Evolutionary conservation across 2,888 invertebrate species (phyloP).

Genomic region (Orchesella flavescens): DNA sequence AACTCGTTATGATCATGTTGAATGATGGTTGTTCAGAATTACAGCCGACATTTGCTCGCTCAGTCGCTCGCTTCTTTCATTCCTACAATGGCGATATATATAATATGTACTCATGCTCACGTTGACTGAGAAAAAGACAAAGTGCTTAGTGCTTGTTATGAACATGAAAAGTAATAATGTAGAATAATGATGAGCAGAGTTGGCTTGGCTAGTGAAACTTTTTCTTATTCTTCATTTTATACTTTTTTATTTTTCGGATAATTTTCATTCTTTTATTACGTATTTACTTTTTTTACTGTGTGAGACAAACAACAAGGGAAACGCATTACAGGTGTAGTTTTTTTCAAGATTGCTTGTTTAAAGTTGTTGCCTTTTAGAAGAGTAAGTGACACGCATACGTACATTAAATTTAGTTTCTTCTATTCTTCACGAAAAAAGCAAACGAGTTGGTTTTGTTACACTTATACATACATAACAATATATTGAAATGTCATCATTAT

Average conservation of each 20-base stretch:
- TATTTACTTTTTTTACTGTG: too few species aligned
- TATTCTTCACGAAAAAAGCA: not conserved
- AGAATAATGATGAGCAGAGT: too few species aligned
- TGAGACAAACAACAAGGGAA: slow-evolving; percentile 27
- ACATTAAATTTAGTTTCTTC: too few species aligned
- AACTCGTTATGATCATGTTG: slow-evolving; percentile 63
- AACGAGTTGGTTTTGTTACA: slow-evolving; percentile 24
- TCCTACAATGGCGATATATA: slow-evolving; percentile 36
- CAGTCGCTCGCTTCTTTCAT: slow-evolving; percentile 28
- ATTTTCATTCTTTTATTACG: too few species aligned
- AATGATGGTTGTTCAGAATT: slow-evolving; percentile 58
- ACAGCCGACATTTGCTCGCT: slow-evolving; percentile 51
- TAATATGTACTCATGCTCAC: too few species aligned
- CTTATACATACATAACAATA: not conserved
- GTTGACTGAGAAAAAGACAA: not conserved
- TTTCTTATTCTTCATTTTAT: too few species aligned
- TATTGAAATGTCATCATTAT: slow-evolving; percentile 18
- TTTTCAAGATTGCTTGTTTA: slow-evolving; percentile 17
- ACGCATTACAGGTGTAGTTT: slow-evolving; percentile 17
- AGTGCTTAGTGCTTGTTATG: not conserved
- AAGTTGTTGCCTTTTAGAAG: not conserved
- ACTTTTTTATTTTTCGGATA: too few species aligned
- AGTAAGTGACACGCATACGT: not conserved
- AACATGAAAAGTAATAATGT: not conserved
- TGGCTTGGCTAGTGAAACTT: too few species aligned